Percentiles rank a stretch among this genome's conserved stretches.
Conservation (phyloP, 1,140 invertebrate species). For the Euwallacea similis region DNA sequence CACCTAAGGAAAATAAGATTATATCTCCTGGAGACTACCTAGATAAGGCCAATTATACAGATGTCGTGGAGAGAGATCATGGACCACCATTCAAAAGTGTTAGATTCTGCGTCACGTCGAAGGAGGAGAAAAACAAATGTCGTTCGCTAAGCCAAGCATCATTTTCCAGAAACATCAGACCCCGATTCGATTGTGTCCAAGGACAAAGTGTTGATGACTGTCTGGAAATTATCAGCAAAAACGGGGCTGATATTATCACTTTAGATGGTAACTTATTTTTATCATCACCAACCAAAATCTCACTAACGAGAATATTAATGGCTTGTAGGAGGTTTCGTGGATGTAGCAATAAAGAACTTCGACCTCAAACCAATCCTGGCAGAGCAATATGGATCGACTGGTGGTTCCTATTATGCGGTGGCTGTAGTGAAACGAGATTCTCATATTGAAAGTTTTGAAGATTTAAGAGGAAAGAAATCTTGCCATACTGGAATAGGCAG, state of each 20-base stretch:
- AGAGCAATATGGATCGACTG: constrained; percentile 59
- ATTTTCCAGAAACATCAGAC: constrained; percentile 72
- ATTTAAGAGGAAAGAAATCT: constrained; percentile 59
- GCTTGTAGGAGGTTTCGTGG: constrained; percentile 56
- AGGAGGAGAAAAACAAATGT: constrained; percentile 68
- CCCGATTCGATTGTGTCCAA: constrained; percentile 67
- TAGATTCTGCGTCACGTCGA: constrained; percentile 66
- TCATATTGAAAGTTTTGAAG: constrained; percentile 49
- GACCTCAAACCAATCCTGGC: constrained; percentile 57
- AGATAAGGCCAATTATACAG: constrained; percentile 69
- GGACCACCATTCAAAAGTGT: constrained; percentile 59
- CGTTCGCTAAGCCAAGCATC: constrained; percentile 65
- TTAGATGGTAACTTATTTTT: constrained; percentile 55
- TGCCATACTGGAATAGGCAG: constrained; percentile 58
- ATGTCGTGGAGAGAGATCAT: constrained; percentile 75
- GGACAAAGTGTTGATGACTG: constrained; percentile 63
- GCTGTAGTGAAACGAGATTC: constrained; percentile 62
- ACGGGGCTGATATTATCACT: constrained; percentile 65
- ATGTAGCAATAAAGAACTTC: constrained; percentile 59
- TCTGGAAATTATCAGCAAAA: constrained; percentile 65
- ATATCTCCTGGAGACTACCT: constrained; percentile 66
- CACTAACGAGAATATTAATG: not conserved
- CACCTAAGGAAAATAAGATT: constrained; percentile 64
- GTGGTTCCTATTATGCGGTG: constrained; percentile 53
- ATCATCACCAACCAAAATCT: not conserved